phyloP scores from a whole-genome alignment of 1,140 invertebrate genomes.

The Choristoneura fumiferana region DNA sequence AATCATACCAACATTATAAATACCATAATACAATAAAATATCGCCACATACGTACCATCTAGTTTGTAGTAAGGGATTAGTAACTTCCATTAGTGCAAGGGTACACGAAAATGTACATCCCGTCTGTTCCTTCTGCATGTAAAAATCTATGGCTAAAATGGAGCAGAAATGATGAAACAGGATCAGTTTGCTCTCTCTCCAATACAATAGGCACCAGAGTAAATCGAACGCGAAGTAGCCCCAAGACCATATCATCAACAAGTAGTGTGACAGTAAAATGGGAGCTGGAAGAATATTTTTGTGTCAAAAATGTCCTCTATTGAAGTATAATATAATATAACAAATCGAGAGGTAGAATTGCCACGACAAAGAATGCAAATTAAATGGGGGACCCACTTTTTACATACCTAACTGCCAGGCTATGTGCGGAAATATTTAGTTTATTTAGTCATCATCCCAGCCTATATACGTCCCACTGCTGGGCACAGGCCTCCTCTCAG shows the following conservation, averaged over 20 bases:
- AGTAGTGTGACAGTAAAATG: constrained; percentile 43
- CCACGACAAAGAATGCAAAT: no score
- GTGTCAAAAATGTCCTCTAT: no score
- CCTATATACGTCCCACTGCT: no score
- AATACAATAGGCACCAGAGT: constrained; percentile 78
- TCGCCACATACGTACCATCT: constrained; percentile 61
- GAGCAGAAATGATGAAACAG: constrained; percentile 77
- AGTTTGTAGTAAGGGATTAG: constrained; percentile 80
- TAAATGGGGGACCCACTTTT: no score
- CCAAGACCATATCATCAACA: constrained; percentile 70
- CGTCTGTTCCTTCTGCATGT: constrained; percentile 68
- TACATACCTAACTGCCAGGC: no score
- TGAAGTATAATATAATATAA: no score
- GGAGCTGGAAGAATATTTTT: constrained; percentile 39
- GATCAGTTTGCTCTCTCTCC: constrained; percentile 75
- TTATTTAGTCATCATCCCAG: no score
- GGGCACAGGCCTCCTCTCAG: no score
- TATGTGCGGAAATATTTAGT: no score
- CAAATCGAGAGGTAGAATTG: no score
- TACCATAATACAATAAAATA: no score
- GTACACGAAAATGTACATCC: constrained; percentile 78
- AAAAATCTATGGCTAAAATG: constrained; percentile 66
- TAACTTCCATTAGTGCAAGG: constrained; percentile 78
- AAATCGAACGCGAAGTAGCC: constrained; percentile 81
- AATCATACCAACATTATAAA: no score